These are phyloP conservation scores for Gorsachius magnificus DNA, from an alignment of 2,797 vertebrate genomes.

Conservation along the genomic window DNA sequence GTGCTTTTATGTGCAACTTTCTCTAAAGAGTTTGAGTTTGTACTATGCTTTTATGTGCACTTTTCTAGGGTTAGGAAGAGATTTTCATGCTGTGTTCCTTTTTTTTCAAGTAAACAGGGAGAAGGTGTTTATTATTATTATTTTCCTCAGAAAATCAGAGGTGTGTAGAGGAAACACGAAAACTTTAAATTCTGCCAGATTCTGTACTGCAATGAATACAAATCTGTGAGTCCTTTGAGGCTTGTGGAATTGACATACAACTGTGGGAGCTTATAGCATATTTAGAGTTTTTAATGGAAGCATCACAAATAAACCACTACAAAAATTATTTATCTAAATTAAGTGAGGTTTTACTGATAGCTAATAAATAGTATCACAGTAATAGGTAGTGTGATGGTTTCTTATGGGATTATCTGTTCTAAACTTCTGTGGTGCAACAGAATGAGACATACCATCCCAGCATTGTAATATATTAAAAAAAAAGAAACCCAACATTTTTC, in stretches of 20 bases:
- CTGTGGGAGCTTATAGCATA: neutral
- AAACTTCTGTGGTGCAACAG: neutral
- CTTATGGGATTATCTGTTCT: neutral
- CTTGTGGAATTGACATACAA: neutral
- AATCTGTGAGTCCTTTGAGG: neutral
- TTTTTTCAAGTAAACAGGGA: neutral
- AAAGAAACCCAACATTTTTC: no score
- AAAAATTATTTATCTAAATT: neutral
- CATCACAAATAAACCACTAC: neutral
- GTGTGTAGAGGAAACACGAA: neutral
- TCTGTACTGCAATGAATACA: neutral
- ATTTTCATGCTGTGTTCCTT: neutral
- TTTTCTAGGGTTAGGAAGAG: neutral
- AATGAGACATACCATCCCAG: neutral
- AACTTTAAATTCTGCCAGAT: neutral
- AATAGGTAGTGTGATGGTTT: neutral
- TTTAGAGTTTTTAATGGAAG: neutral
- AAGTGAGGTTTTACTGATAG: neutral
- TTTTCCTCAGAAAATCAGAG: neutral
- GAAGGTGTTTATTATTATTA: neutral
- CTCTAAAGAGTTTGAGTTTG: neutral
- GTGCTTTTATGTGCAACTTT: neutral
- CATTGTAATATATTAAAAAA: neutral
- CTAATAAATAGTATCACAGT: neutral
- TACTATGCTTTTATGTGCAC: neutral